phyloP scores from a whole-genome alignment of 2,113 vertebrate species.

The Dendropsophus ebraccatus region DNA sequence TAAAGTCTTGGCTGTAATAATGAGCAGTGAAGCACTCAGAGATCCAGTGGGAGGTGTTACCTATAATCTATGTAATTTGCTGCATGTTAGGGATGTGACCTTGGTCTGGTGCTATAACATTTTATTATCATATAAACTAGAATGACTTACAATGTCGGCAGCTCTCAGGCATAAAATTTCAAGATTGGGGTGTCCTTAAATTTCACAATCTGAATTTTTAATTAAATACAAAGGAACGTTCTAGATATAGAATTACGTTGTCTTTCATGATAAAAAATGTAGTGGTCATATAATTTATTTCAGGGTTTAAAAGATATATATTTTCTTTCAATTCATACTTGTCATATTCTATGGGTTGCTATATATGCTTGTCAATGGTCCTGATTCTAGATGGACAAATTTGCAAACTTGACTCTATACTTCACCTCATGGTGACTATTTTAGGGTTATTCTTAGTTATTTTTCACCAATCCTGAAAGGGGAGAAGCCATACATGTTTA shows the following conservation, averaged over 20 bases:
- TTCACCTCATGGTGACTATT: too few relatives aligned
- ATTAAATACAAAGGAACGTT: constrained; percentile 39
- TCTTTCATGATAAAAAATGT: neutral
- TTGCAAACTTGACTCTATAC: too few relatives aligned
- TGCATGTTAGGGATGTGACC: constrained; percentile 68
- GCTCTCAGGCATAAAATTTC: constrained; percentile 57
- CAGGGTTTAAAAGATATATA: neutral
- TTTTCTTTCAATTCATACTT: too few relatives aligned
- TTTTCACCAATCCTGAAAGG: too few relatives aligned
- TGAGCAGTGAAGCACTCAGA: constrained; percentile 63
- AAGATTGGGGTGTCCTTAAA: constrained; percentile 54
- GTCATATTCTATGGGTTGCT: too few relatives aligned
- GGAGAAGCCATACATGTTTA: too few relatives aligned
- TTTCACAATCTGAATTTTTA: constrained; percentile 52
- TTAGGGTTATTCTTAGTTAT: too few relatives aligned
- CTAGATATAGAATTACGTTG: neutral
- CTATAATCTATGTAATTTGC: constrained; percentile 60
- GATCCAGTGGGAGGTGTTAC: constrained; percentile 61
- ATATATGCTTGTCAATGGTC: too few relatives aligned
- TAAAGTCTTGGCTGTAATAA: neutral
- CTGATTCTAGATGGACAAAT: too few relatives aligned
- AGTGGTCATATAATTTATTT: neutral
- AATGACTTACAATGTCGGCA: constrained; percentile 67
- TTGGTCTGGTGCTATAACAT: constrained; percentile 71
- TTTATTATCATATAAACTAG: constrained; percentile 79